Base-by-base conservation (phyloP, 53 echinoderm and acorn worm species). In the Echinarachnius parma region DNA sequence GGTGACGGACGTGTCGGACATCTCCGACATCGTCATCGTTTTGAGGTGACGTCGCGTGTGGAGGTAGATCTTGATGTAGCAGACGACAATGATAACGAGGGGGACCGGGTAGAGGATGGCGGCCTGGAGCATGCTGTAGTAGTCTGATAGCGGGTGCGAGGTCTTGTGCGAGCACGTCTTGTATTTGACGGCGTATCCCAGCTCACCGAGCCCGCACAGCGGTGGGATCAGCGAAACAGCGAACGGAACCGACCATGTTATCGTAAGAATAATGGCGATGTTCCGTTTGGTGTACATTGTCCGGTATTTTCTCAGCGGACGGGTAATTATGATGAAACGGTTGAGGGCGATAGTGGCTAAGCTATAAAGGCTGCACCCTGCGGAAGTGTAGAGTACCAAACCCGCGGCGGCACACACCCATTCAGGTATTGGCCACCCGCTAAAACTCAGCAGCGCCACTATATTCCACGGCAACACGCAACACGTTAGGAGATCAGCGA, bases 401-500 rank as follows among this genome's bases (percentile, higher is more conserved):
- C 75, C 72, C 11, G 70, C 80, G 4, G 31, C 46, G 3, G 75
- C 59, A 22, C 85, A 85, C 46, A 85, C 34, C 55, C 62, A 54
- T n/a, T 80, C 85, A 8, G 80, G 42, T 14, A 80, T 56, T 13
- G 85, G 85, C 85, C 85, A 85, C 4, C 59, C 76, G 31, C 69
- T 61, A 20, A 48, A 53, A 36, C 78, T 82, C 30, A 89, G 59
- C 72, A 93, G 32, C 30, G 76, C 89, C 24, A 89, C 82, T 0
- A 68, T 74, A 26, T 86, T 81, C 66, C 74, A 89, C 0, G 89
- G 89, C 45, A 93, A 54, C 1, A 64, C 62, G 16, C 79, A 60
- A 22, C 85, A 86, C 22, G 79, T 80, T 31, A 85, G 58, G 3
- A 92, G 77, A 24, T 92, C 92, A 8, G 92, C 84, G 31, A 82